Conservation (phyloP, 2,797 vertebrate species). For the Sciurus carolinensis region DNA sequence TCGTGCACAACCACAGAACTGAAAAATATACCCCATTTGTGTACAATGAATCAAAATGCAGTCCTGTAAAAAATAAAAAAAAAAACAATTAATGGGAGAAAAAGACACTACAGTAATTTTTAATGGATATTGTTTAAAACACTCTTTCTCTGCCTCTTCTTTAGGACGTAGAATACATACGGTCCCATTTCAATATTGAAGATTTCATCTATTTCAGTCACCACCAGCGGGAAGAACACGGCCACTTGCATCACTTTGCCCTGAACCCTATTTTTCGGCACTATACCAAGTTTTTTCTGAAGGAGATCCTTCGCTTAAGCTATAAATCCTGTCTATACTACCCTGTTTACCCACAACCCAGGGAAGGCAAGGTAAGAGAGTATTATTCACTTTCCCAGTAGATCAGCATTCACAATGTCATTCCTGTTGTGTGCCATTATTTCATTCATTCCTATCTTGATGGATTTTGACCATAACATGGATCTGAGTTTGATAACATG, state of each 20-base stretch:
- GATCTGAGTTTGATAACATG: background rate
- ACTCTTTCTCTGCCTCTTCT: background rate
- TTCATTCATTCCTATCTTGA: background rate
- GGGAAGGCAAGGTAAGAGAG: constrained; percentile 90
- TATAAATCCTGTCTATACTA: constrained; percentile 94
- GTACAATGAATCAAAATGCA: no score
- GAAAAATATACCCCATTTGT: no score
- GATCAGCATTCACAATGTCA: background rate
- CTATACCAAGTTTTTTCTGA: constrained; percentile 93
- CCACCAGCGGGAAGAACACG: constrained; percentile 93
- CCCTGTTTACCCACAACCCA: constrained; percentile 88
- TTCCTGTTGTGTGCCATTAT: background rate
- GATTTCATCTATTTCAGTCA: constrained; percentile 94
- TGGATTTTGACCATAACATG: background rate
- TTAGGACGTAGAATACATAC: constrained; percentile 95
- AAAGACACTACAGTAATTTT: constrained; percentile 3
- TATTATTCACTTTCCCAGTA: background rate
- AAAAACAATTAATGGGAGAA: background rate
- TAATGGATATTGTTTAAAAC: background rate
- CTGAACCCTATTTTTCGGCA: constrained; percentile 91
- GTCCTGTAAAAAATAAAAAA: no score
- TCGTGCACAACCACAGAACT: no score
- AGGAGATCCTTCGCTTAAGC: constrained; percentile 94
- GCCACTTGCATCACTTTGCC: constrained; percentile 92
- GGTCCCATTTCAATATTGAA: constrained; percentile 95